Conservation (phyloP, 2,888 invertebrate genomes). For the Rhingia rostrata region DNA sequence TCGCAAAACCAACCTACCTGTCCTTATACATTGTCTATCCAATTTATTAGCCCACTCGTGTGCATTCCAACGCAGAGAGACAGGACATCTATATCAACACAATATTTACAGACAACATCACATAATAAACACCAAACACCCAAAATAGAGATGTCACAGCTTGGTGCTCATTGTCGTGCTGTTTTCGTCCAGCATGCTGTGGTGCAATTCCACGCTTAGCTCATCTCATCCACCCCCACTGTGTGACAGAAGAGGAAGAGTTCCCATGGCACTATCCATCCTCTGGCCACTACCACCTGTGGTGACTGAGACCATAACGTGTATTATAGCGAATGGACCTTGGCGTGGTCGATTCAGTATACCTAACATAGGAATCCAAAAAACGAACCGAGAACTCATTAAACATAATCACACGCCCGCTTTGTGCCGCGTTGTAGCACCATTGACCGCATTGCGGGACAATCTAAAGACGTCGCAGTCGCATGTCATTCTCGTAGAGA, state of each 20-base stretch:
- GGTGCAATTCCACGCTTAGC: conserved; percentile 39
- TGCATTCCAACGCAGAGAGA: conserved; percentile 14
- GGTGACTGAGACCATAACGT: conserved; percentile 60
- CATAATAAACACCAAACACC: conserved; percentile 71
- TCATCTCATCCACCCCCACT: conserved; percentile 72
- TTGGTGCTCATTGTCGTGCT: conserved; percentile 62
- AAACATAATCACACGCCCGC: conserved; percentile 73
- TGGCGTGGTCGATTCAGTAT: conserved; percentile 42
- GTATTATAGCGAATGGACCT: conserved; percentile 33
- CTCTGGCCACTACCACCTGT: conserved; percentile 61
- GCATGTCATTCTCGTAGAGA: conserved; percentile 49
- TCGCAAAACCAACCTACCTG: conserved; percentile 20
- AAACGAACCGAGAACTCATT: conserved; percentile 72
- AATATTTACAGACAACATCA: conserved; percentile 74
- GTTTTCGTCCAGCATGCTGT: conserved; percentile 17
- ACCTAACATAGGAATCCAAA: conserved; percentile 34
- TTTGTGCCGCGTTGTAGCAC: conserved; percentile 56
- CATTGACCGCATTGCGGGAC: conserved; percentile 36
- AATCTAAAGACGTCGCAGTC: conserved; percentile 67
- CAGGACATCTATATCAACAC: conserved; percentile 70
- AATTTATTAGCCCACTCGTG: conserved; percentile 8
- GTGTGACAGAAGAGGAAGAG: conserved; percentile 65
- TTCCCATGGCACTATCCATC: conserved; percentile 67
- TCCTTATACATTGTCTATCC: not conserved
- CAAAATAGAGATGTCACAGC: conserved; percentile 74